phyloP scores from a whole-genome alignment of 1,140 invertebrate genomes.

The Globodera ellingtonae region DNA sequence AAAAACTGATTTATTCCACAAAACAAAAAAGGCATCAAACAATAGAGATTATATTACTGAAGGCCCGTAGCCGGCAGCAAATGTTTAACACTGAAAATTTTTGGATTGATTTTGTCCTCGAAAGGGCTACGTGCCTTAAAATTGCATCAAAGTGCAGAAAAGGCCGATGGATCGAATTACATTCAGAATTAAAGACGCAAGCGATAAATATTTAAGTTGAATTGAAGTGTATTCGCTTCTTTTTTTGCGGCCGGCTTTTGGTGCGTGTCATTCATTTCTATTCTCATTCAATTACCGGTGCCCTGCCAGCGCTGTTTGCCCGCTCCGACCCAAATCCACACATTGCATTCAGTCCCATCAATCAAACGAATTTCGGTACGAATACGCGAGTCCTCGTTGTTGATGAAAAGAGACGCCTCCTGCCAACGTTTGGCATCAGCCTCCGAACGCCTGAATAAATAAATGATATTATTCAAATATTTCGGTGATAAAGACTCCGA shows the following conservation, averaged over 20 bases:
- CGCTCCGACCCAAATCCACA: conserved; percentile 54
- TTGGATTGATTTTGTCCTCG: background rate
- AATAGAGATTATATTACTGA: background rate
- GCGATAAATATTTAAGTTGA: background rate
- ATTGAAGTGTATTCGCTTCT: background rate
- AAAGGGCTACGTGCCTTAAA: background rate
- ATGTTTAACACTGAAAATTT: background rate
- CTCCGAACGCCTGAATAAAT: conserved; percentile 44
- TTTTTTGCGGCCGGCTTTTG: conserved; percentile 14
- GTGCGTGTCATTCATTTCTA: conserved; percentile 23
- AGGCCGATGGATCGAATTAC: background rate
- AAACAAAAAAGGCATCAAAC: conserved; percentile 12
- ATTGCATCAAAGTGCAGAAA: background rate
- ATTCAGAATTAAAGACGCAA: background rate
- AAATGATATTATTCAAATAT: background rate
- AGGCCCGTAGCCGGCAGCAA: background rate
- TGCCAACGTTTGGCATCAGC: conserved; percentile 46
- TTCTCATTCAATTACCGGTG: conserved; percentile 33
- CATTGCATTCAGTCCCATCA: conserved; percentile 57
- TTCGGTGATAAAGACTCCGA: too few relatives aligned
- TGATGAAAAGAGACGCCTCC: conserved; percentile 52
- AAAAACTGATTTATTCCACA: background rate
- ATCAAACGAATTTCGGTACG: conserved; percentile 54
- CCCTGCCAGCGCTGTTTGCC: conserved; percentile 45
- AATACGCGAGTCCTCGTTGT: conserved; percentile 54